Evolutionary conservation across 2,888 invertebrate species (phyloP).

Genomic region (Alloplasta piceator): DNA sequence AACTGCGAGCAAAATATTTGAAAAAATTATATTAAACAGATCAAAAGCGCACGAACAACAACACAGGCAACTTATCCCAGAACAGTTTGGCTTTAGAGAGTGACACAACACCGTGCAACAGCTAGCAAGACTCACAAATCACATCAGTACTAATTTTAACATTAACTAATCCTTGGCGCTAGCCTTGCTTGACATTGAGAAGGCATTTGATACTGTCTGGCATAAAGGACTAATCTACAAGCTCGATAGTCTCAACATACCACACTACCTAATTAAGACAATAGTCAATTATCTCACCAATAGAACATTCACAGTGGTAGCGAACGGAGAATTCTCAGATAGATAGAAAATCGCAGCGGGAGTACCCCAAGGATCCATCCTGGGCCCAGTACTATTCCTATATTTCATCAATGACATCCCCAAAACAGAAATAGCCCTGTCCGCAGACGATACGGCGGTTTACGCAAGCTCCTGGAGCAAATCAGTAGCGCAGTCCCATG

Average conservation of each 20-base stretch:
- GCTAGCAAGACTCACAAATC: slow-evolving; percentile 11
- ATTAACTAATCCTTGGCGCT: neutral
- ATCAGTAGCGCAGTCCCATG: neutral
- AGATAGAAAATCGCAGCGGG: slow-evolving; percentile 55
- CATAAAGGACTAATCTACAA: slow-evolving; percentile 21
- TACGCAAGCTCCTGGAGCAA: slow-evolving; percentile 21
- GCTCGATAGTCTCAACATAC: slow-evolving; percentile 34
- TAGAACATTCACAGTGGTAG: slow-evolving; percentile 52
- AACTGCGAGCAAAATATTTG: neutral
- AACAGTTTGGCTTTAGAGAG: slow-evolving; percentile 5
- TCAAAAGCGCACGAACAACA: too few species aligned
- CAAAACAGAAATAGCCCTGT: slow-evolving; percentile 58
- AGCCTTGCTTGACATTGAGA: too few species aligned
- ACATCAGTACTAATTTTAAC: slow-evolving; percentile 1
- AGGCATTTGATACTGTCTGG: too few species aligned
- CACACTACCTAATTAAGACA: slow-evolving; percentile 45
- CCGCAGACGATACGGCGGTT: slow-evolving; percentile 68
- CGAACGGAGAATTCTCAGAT: slow-evolving; percentile 39
- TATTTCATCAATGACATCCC: slow-evolving; percentile 64
- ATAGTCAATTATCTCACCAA: slow-evolving; percentile 55
- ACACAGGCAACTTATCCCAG: too few species aligned
- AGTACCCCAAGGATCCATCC: slow-evolving; percentile 66
- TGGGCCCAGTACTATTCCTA: slow-evolving; percentile 63
- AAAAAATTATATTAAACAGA: too few species aligned
- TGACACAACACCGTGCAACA: slow-evolving; percentile 4